Conservation (phyloP, 2,113 vertebrate species). For the Antigone vipio region DNA sequence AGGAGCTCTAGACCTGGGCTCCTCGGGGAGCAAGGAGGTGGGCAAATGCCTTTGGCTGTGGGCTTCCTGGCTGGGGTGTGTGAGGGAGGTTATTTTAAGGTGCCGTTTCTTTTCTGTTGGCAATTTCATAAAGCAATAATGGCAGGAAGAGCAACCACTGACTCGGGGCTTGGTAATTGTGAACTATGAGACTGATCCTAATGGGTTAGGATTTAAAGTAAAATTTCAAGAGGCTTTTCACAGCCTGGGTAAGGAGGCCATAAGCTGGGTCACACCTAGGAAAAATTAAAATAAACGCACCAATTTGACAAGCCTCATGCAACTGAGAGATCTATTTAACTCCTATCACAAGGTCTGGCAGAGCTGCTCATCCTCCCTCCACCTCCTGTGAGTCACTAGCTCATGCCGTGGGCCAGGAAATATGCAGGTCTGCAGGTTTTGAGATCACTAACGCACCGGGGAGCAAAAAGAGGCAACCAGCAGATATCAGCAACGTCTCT, state of each 20-base stretch:
- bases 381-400: not conserved
- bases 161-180: not conserved
- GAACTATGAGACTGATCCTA: not conserved
- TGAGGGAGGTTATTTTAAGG: not conserved
- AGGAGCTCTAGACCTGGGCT: not conserved
- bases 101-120: not conserved
- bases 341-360: not conserved
- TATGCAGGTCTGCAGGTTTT: not conserved
- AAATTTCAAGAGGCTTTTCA: not conserved
- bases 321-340: not conserved
- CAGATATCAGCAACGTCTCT: not conserved
- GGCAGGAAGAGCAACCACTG: not conserved
- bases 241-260: not conserved
- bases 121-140: not conserved
- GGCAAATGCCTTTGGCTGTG: not conserved
- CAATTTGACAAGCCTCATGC: not conserved
- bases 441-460: not conserved
- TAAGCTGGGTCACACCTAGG: not conserved
- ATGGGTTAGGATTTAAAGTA: not conserved
- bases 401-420: not conserved
- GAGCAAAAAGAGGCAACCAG: not conserved
- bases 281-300: constrained; percentile 12
- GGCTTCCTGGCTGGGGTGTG: not conserved
- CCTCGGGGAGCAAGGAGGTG: not conserved
- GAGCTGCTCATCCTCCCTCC: not conserved